Conservation (phyloP, 2,888 invertebrate species). For the Tridacna gigas region DNA sequence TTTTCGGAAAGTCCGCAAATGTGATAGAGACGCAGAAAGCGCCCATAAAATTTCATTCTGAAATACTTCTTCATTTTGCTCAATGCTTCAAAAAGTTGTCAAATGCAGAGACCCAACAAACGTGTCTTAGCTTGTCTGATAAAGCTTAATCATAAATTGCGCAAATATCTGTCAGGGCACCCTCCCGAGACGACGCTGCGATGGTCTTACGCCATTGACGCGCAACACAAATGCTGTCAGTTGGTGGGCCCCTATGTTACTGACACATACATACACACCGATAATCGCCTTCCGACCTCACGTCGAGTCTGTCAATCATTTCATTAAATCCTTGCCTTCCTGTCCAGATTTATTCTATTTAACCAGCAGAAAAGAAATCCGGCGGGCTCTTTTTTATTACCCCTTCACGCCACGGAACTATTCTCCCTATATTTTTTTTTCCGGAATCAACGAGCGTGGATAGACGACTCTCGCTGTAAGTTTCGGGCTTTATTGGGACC, state of each 20-base stretch:
- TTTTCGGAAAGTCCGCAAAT: too few relatives aligned
- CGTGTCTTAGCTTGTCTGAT: background rate
- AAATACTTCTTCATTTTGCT: too few relatives aligned
- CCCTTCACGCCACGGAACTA: background rate
- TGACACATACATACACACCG: constrained; percentile 53
- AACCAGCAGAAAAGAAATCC: constrained; percentile 37
- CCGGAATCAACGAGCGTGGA: too few relatives aligned
- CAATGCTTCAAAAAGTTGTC: too few relatives aligned
- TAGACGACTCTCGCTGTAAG: too few relatives aligned
- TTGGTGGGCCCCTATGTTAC: constrained; percentile 24
- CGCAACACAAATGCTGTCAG: constrained; percentile 35
- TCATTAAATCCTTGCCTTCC: constrained; percentile 33
- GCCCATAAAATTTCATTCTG: too few relatives aligned
- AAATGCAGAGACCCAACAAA: too few relatives aligned
- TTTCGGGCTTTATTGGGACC: too few relatives aligned
- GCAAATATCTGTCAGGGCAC: constrained; percentile 50
- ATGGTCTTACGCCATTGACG: constrained; percentile 36
- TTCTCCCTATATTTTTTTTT: too few relatives aligned
- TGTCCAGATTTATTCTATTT: constrained; percentile 54
- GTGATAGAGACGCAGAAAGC: too few relatives aligned
- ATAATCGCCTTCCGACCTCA: constrained; percentile 51
- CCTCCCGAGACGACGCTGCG: constrained; percentile 43
- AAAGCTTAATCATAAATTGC: constrained; percentile 43
- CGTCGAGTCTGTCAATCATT: constrained; percentile 57
- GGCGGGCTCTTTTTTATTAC: constrained; percentile 42